These are phyloP conservation scores for Gobius niger DNA, from an alignment of 2,113 vertebrate genomes.

Conservation along the genomic window DNA sequence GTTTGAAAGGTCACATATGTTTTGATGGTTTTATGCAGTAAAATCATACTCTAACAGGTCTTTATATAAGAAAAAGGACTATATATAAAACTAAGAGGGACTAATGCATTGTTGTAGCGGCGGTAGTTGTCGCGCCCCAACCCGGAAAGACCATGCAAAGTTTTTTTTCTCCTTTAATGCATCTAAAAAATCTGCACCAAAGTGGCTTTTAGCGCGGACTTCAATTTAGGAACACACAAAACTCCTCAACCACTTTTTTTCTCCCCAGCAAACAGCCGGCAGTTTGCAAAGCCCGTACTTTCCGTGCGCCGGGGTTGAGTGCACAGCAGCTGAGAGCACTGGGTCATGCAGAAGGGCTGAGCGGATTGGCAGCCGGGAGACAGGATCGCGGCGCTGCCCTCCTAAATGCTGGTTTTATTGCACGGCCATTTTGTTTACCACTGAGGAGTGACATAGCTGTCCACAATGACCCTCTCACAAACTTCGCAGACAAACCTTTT, in stretches of 20 bases:
- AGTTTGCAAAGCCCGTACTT: conserved; percentile 51
- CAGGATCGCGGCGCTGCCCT: conserved; percentile 44
- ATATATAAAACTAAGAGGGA: no score
- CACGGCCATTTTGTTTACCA: conserved; percentile 61
- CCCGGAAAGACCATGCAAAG: not conserved
- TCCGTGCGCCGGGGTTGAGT: conserved; percentile 55
- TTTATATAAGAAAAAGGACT: no score
- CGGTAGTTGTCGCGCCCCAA: no score
- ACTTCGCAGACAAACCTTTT: conserved; percentile 28
- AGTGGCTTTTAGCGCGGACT: not conserved
- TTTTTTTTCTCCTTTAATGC: not conserved
- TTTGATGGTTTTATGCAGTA: not conserved
- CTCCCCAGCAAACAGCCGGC: conserved; percentile 52
- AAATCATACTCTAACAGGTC: not conserved
- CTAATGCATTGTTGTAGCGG: no score
- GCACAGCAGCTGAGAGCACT: conserved; percentile 36
- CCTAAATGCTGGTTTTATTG: conserved; percentile 60
- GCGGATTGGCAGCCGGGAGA: conserved; percentile 50
- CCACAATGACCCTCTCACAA: conserved; percentile 34
- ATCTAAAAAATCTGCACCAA: not conserved
- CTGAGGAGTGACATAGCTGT: conserved; percentile 39
- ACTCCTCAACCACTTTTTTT: conserved; percentile 13
- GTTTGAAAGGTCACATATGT: not conserved
- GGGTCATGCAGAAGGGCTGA: conserved; percentile 37
- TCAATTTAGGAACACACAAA: conserved; percentile 30